Base-by-base conservation (phyloP, 2,888 invertebrate species). In the Eilema sororculum region DNA sequence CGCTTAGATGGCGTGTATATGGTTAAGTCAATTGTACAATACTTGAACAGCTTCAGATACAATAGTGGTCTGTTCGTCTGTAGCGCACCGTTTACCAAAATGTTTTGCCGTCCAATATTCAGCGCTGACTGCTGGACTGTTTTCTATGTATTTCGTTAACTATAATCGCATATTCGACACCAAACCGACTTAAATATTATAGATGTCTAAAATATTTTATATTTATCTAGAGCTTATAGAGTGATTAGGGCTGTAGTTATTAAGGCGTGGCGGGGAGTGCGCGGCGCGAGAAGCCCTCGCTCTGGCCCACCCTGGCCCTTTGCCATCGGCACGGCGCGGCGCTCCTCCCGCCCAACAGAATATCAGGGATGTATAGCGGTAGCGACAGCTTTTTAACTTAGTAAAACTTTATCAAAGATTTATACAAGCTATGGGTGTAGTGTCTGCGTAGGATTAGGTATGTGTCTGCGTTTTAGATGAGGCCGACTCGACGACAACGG, bases 161-260 rank as follows among this genome's bases (percentile, higher is more conserved):
- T 89, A 87, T 89, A 86, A 89, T 86, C 86, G 87, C 91, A 87
- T 88, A 90, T 88, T 90, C 86, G 89, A 93, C 91, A 94, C 92
- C 89, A 91, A 90, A 91, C 89, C 84, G 85, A 91, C 85, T 90
- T 87, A 86, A 77, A 77, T 74, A 88, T 84, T 86, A 89, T 90
- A 92, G 88, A 90, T 90, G 90, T 91, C 88, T 93, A 90, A 90
- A 87, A 88, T 92, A 91, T 93, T 91, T 90, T 93, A 92, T 92
- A 94, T 93, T 90, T 93, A 90, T 89, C 90, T 95, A 94, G 95
- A 95, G 95, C 95, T 95, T 95, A 95, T 95, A 95, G 95, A 86
- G 86, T 87, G 93, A 78, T 88, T 95, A 95, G 95, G 92, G 91
- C 91, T 83, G 87, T 92, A 91, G 89, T 72, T 76, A 72, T 68